A percentile compares a stretch with the other conserved stretches of the same genome.
These are phyloP conservation scores for Myxocyprinus asiaticus DNA, from an alignment of 2,113 vertebrate genomes.

Conservation along the genomic window DNA sequence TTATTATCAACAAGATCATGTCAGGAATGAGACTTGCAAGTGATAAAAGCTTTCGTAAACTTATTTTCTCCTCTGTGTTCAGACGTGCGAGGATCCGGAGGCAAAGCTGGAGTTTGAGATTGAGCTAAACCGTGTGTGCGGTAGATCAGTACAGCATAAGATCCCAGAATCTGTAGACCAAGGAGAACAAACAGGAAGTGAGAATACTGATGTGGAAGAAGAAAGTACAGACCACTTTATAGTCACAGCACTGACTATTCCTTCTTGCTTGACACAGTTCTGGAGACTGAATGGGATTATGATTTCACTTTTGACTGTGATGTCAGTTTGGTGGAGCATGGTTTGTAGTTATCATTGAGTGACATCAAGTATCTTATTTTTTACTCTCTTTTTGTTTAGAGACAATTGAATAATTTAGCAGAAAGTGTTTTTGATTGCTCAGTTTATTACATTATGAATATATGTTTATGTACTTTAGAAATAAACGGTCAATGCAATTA, in stretches of 20 bases:
- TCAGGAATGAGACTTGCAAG: background rate
- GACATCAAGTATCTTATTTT: background rate
- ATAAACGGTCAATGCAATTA: too few species aligned
- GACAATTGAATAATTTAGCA: background rate
- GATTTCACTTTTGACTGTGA: conserved; percentile 15
- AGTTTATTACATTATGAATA: too few species aligned
- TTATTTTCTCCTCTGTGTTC: background rate
- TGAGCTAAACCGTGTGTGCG: conserved; percentile 37
- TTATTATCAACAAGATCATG: background rate
- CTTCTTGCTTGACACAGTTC: conserved; percentile 20
- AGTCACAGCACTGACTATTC: background rate
- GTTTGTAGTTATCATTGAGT: background rate
- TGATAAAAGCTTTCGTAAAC: background rate
- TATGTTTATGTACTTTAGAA: too few species aligned
- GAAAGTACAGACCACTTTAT: background rate
- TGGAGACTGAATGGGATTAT: conserved; percentile 45
- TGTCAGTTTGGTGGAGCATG: background rate
- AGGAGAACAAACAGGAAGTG: background rate
- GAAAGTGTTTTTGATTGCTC: too few species aligned
- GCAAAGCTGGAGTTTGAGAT: conserved; percentile 55
- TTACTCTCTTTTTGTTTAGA: too few species aligned
- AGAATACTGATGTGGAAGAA: conserved; percentile 8
- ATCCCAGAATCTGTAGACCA: background rate
- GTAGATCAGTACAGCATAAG: background rate
- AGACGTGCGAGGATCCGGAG: conserved; percentile 30